These are phyloP conservation scores for Platysternon megacephalum DNA, from an alignment of 2,113 vertebrate species.

Conservation along the genomic window DNA sequence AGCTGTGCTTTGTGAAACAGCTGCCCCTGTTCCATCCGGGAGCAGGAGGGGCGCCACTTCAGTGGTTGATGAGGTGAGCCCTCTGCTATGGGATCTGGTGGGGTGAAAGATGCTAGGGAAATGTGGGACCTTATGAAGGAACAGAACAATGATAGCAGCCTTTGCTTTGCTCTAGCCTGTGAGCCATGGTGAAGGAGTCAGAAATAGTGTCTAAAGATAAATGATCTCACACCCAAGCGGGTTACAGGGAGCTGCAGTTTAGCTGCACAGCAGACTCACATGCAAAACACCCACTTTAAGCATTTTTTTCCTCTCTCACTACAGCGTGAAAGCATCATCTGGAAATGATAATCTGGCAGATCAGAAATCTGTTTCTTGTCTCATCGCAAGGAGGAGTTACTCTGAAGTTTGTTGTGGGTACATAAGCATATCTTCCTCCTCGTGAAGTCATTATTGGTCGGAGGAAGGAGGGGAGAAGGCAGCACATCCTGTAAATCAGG, in stretches of 20 bases:
- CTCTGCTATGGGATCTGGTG: neutral
- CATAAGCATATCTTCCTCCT: too few relatives aligned
- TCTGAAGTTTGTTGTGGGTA: fast-evolving
- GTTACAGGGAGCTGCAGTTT: neutral
- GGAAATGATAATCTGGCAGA: neutral
- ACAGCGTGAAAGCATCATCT: neutral
- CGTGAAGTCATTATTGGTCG: too few relatives aligned
- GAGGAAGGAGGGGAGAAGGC: neutral
- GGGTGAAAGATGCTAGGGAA: neutral
- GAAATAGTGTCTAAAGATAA: neutral
- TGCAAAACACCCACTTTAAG: neutral
- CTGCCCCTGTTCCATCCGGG: neutral
- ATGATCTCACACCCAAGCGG: neutral
- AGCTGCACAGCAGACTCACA: neutral
- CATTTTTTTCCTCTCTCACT: neutral
- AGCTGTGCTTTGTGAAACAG: neutral
- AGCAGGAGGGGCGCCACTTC: neutral
- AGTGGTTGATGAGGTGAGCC: neutral
- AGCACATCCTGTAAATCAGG: neutral
- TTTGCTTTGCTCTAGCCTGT: neutral
- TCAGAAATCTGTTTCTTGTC: neutral
- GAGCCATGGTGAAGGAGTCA: neutral
- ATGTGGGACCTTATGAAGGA: neutral
- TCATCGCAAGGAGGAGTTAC: neutral
- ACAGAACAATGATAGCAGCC: neutral